These are phyloP conservation scores for Tupaia tana DNA, from an alignment of 2,113 vertebrate species.

Conservation along the genomic window DNA sequence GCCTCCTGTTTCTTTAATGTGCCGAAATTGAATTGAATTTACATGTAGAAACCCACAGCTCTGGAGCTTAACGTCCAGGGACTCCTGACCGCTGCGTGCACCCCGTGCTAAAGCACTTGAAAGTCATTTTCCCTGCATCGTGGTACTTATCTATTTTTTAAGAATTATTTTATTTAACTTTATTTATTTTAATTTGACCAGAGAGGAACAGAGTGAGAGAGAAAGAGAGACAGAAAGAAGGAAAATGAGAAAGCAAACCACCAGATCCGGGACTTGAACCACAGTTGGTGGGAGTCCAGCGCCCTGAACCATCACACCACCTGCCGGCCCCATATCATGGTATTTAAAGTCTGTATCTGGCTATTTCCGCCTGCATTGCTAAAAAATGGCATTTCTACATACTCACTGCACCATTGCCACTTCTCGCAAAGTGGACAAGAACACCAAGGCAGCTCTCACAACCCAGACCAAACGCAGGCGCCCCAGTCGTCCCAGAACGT, in stretches of 20 bases:
- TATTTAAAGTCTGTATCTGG: background rate
- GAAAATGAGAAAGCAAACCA: too few species aligned
- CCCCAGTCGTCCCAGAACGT: background rate
- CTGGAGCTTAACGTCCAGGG: background rate
- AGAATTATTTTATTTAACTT: too few species aligned
- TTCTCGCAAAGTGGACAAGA: background rate
- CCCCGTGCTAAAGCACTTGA: background rate
- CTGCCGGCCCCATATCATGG: too few species aligned
- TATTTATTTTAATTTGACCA: too few species aligned
- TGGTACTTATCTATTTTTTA: too few species aligned
- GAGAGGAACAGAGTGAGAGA: too few species aligned
- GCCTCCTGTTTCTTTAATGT: background rate
- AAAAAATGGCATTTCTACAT: background rate
- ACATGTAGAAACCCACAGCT: background rate
- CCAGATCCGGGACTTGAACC: too few species aligned
- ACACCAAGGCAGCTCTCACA: background rate
- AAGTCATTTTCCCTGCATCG: fast-evolving
- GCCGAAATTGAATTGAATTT: background rate
- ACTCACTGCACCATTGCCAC: background rate
- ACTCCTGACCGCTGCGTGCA: background rate
- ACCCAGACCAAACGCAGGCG: background rate
- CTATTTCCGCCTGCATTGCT: background rate
- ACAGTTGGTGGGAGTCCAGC: too few species aligned
- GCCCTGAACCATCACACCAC: too few species aligned
- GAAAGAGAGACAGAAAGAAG: too few species aligned